Evolutionary conservation across 2,797 vertebrate genomes (phyloP), one percentile per base, ranked within the genome.

Genomic region (Psittacula derbiana): DNA sequence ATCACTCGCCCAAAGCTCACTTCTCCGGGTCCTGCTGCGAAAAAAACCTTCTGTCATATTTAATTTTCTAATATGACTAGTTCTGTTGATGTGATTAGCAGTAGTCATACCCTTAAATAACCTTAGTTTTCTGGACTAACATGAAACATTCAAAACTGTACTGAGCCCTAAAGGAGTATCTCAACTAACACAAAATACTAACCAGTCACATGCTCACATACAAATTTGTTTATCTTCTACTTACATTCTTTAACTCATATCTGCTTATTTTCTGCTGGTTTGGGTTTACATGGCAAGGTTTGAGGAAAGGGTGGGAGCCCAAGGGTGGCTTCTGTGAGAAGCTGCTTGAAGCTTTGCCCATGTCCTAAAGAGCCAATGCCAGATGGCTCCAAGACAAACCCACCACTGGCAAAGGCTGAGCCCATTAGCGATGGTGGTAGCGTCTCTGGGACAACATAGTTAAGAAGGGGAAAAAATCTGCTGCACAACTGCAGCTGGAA

Each of bases 251-350:
- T 10, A 43, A 55, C 20, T 55, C 62, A 14, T 2, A 64, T 31
- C 41, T 0, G 1, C 11, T 80, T 67, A 16, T 30, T 76, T 64
- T 52, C 25, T 0, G 0, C 3, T 70, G 8, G 16, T 28, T 14
- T 60, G 46, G 20, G 24, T 55, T 80, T 84, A 7, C 3, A 3
- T 21, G 11, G n/a, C n/a, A 71, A 65, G 28, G 52, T 14, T 3
- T 5, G 21, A 16, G 18, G 3, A 58, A 58, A 33, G 36, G 3
- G 3, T 58, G 21, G 4, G 21, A 27, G 7, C 7, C 24, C 11
- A 57, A 57, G 21, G 21, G 55, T 24, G 55, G 9, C 21, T 33
- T 57, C 55, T 57, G n/a, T 57, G 21, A 57, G 21, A 57, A 33
- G n/a, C n/a, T 57, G 14, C n/a, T 33, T 57, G 55, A 57, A 57